Base-by-base conservation (phyloP, 1,140 invertebrate genomes). In the Apis laboriosa region DNA sequence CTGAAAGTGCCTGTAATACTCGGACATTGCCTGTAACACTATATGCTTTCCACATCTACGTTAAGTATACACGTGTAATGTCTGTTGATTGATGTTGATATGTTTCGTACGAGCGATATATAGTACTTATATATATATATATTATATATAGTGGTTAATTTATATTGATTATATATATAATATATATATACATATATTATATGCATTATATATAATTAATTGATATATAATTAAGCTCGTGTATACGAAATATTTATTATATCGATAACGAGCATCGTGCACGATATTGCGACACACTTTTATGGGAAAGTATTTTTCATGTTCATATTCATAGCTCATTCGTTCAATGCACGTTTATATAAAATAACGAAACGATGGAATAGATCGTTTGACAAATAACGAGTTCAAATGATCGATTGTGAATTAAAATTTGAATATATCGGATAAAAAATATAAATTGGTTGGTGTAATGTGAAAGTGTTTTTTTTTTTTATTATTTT, bases 41-140 rank as follows among this genome's bases (percentile, higher is more conserved):
- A 77, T 88, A 83, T 63, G 86, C 86, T 88, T 89, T 81, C 72
- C 86, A 89, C 79, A 86, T 89, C 74, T 90, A 86, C 84, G 84
- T 90, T 89, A 84, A 86, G 88, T 85, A 89, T 90, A 89, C 86
- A 90, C 89, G 84, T 90, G 86, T 90, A 89, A 90, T 90, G 84
- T 88, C 84, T 89, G 87, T 89, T 90, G 84, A 84, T 90, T 90
- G 87, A 68, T 90, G 85, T 90, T 89, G 88, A 75, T 85, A 85
- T 90, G 90, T 88, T 87, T 86, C 76, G 77, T 86, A 87, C 83
- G 79, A 82, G 53, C 55, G 80, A 67, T 83, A 82, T 81, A 61
- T 63, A 79, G 64, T 68, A 80, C 73, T 58, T 77, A 24, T 76
- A 80, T 77, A 84, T 58, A 51, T 84, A 85, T 28, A 15, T 79